Percentiles rank a stretch among this genome's conserved stretches.
These are phyloP conservation scores for Diplogasteroides magnus DNA, from an alignment of 1,140 invertebrate genomes.

Conservation along the genomic window DNA sequence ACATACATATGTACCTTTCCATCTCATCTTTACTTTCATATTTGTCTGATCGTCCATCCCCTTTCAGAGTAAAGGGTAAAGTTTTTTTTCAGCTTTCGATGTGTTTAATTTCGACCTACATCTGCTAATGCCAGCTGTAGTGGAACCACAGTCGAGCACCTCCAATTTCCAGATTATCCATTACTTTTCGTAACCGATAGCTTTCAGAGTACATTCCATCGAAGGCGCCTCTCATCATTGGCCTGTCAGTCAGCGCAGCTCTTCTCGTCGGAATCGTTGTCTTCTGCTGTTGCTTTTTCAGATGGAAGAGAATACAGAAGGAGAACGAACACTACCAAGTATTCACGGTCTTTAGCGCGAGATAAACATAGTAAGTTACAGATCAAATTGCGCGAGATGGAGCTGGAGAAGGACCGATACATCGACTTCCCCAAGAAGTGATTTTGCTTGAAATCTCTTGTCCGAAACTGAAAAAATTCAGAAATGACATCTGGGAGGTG, in stretches of 20 bases:
- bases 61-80: neutral
- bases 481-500: conserved; percentile 49
- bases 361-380: too few relatives aligned
- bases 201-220: neutral
- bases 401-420: conserved; percentile 33
- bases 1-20: conserved; percentile 9
- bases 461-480: conserved; percentile 16
- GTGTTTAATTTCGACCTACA: neutral
- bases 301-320: conserved; percentile 22
- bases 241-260: neutral
- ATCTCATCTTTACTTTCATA: conserved; percentile 3
- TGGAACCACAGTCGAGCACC: too few relatives aligned
- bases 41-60: neutral
- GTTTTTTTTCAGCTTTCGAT: neutral
- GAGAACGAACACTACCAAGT: conserved; percentile 34
- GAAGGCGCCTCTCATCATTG: neutral
- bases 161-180: neutral
- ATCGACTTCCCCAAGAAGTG: conserved; percentile 47
- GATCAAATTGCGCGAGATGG: conserved; percentile 25
- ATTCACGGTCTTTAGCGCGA: conserved; percentile 24
- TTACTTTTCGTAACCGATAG: neutral
- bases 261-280: neutral
- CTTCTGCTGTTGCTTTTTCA: conserved; percentile 19
- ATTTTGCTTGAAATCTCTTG: conserved; percentile 9
- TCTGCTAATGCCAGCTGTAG: neutral